Evolutionary conservation across 2,113 vertebrate genomes (phyloP), one percentile per base, ranked within the genome.

Genomic region (Mus spicilegus): DNA sequence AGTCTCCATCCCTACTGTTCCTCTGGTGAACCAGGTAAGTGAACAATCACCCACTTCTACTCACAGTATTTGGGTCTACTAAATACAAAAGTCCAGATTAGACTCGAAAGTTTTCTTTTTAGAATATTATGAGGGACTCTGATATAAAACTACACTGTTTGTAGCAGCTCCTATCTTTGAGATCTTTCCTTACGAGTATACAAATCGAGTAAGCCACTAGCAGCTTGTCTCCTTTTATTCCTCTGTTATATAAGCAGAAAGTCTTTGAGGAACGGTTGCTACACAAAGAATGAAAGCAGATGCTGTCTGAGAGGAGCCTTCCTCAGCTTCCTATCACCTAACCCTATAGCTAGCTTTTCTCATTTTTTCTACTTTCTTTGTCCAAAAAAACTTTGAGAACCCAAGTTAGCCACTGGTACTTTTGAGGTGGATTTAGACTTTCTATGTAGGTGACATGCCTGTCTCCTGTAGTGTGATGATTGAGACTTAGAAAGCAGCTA

Each of bases 11-110:
- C 95, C 96, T 33, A 46, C 82, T 70, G 70, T 94, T 97, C 95
- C 91, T 54, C 78, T 89, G 97, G 94, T 75, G 89, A 91, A 70
- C 93, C 67, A 97, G 98, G 98, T 99, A 97, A 98, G 97, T 95
- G 97, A 98, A 88, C 13, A 72, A 36, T 28, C 61, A 4, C 46
- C 90, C 51, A 56, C 24, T 30, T 77, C 46, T 39, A 17, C 17
- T 87, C 78, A 46, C 42, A 42, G 7, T 67, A 80, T 58, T 85
- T 39, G 26, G n/a, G 22, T 51, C 22, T 89, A 63, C 63, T 87
- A 92, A 77, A 73, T 78, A 88, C 46, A 67, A 81, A 91, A 80
- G 61, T 46, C 67, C 4, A 87, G 36, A 13, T 46, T 69, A 7
- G 26, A 4, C 26, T 90, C 13, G 61, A 86, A 94, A 67, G 86